These are phyloP conservation scores for Actinia equina DNA, from an alignment of 64 coral and sea anemone species.

Conservation along the genomic window DNA sequence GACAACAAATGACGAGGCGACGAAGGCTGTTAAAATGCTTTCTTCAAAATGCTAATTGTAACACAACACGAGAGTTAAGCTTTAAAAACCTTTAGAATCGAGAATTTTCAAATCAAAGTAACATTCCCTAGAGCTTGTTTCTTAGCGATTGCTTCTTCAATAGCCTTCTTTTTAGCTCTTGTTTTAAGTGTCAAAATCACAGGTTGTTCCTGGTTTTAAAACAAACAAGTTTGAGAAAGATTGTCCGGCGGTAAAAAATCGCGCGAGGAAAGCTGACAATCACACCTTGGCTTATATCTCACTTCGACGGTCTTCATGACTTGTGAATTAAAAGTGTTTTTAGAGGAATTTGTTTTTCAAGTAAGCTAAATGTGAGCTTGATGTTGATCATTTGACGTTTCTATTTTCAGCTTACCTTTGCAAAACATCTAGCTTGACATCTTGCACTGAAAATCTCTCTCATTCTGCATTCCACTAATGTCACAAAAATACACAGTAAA, in stretches of 20 bases:
- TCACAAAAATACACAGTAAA: not conserved
- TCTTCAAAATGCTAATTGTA: not conserved
- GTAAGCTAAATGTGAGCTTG: not conserved
- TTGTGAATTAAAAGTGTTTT: not conserved
- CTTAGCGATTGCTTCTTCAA: not conserved
- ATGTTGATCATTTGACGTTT: not conserved
- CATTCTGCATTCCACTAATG: not conserved
- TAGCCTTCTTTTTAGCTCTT: not conserved
- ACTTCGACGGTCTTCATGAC: not conserved
- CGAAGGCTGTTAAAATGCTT: not conserved
- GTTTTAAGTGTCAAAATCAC: not conserved
- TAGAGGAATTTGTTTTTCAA: not conserved
- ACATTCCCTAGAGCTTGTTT: not conserved
- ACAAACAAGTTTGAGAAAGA: not conserved
- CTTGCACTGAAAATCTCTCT: slow-evolving; percentile 4
- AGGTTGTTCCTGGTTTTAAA: not conserved
- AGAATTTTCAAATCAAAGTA: not conserved
- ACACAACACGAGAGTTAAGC: not conserved
- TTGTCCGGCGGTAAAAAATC: not conserved
- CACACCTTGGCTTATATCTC: not conserved
- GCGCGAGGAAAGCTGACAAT: not conserved
- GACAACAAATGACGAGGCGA: not conserved
- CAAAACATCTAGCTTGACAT: slow-evolving; percentile 28
- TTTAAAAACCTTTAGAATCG: not conserved
- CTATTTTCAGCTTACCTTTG: slow-evolving; percentile 9